phyloP scores from a whole-genome alignment of 2,113 vertebrate species.

The Philantomba maxwellii region DNA sequence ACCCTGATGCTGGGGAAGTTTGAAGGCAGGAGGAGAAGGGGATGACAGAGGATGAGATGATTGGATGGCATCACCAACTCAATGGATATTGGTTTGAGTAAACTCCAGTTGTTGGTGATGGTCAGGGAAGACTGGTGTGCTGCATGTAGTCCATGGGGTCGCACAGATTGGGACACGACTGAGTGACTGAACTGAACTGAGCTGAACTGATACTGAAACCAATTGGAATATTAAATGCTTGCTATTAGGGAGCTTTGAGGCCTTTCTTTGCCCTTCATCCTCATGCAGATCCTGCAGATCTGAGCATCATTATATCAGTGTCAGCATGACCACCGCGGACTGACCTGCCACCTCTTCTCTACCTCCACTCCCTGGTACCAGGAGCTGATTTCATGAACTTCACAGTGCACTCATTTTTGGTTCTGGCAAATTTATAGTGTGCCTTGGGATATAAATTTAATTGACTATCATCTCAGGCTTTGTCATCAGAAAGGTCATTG shows the following conservation, averaged over 20 bases:
- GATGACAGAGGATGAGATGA: background rate
- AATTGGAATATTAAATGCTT: background rate
- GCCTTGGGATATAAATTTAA: slow-evolving; percentile 70
- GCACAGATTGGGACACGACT: background rate
- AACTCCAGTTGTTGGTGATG: background rate
- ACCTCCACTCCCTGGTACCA: background rate
- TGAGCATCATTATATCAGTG: background rate
- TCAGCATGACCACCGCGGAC: background rate
- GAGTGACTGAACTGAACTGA: background rate
- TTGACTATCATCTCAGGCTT: slow-evolving; percentile 59
- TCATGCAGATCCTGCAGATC: background rate
- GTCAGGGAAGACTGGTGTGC: background rate
- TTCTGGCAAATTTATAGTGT: slow-evolving; percentile 58
- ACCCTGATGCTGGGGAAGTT: background rate
- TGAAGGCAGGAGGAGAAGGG: background rate
- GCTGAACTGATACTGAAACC: background rate
- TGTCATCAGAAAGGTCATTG: slow-evolving; percentile 69
- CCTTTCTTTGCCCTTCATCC: background rate
- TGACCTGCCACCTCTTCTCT: background rate
- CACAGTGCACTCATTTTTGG: slow-evolving; percentile 49
- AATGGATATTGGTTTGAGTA: background rate
- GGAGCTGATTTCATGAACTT: slow-evolving; percentile 61
- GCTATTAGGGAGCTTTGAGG: background rate
- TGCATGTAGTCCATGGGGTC: background rate
- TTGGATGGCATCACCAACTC: background rate